Evolutionary conservation across 2,888 invertebrate species (phyloP).

Genomic region (Selenia dentaria): DNA sequence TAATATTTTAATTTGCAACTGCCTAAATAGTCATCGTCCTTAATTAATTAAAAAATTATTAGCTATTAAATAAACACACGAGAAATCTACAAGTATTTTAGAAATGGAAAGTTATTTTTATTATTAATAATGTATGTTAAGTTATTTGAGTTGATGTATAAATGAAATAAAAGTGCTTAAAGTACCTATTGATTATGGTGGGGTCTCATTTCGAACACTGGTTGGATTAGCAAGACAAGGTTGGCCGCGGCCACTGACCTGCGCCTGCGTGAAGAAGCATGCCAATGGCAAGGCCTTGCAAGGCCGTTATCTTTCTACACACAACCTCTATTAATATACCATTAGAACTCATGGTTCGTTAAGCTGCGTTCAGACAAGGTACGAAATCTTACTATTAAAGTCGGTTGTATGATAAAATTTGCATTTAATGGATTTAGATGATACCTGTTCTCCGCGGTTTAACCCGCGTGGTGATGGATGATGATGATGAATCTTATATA

Average conservation of each 20-base stretch:
- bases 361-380: background rate
- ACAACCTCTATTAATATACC: slow-evolving; percentile 43
- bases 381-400: background rate
- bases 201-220: slow-evolving; percentile 25
- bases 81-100: too few relatives aligned
- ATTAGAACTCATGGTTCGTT: slow-evolving; percentile 35
- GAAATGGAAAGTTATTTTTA: too few relatives aligned
- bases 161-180: background rate
- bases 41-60: slow-evolving; percentile 10
- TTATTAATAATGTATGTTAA: too few relatives aligned
- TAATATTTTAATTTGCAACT: slow-evolving; percentile 18
- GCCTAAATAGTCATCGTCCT: slow-evolving; percentile 3
- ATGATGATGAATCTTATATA: too few relatives aligned
- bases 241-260: slow-evolving; percentile 48
- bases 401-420: too few relatives aligned
- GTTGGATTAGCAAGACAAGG: slow-evolving; percentile 20
- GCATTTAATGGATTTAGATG: too few relatives aligned
- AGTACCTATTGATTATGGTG: slow-evolving; percentile 4
- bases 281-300: slow-evolving; percentile 73
- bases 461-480: too few relatives aligned
- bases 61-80: slow-evolving; percentile 1
- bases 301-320: slow-evolving; percentile 61
- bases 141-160: background rate
- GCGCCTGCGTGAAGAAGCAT: slow-evolving; percentile 38
- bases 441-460: too few relatives aligned